Base-by-base conservation (phyloP, 2,113 vertebrate genomes). In the Prolemur simus region DNA sequence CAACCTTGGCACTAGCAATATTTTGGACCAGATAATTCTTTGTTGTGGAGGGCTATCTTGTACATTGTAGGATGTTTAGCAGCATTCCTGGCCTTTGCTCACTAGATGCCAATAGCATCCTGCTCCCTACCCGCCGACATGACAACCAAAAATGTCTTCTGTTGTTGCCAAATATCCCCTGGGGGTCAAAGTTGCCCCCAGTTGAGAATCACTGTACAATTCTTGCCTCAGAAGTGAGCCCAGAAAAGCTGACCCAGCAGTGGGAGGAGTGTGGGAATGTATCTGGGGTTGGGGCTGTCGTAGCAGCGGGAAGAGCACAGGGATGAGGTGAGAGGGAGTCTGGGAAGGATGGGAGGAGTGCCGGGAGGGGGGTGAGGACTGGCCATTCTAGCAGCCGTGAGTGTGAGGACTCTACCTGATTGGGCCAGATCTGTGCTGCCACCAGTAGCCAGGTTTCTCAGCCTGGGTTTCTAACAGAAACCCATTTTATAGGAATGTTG, bases 271-370 rank as follows among this genome's bases (percentile, higher is more conserved):
- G n/a, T 52, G 14, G 20, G 42, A 15, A 13, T 25, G 32, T 4
- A 7, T 25, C 27, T 34, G 34, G 32, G 29, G 29, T 6, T 13
- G 1, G 54, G n/a, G n/a, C 14, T 71, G 25, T 82, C 77, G 12
- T 42, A 1, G 9, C 13, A 45, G 29, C 17, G 18, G 47, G 12
- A 25, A 25, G 20, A 15, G 12, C 32, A 1, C 0, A 3, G 37
- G 8, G 12, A 5, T 1, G 8, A 47, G 23, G 15, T 64, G 54
- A 84, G 32, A 66, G 66, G 15, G 18, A 32, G 17, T 29, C 8
- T 23, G 39, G 27, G 29, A 27, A 77, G 32, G 45, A 8, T 39
- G 21, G 23, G 8, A 81, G 12, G 9, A 47, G 69, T 27, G 5
- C 6, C 7, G n/a, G 8, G 37, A 6, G 1, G 11, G 20, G 18